Base-by-base conservation (phyloP, 2,888 invertebrate species). In the Agriopis marginaria region DNA sequence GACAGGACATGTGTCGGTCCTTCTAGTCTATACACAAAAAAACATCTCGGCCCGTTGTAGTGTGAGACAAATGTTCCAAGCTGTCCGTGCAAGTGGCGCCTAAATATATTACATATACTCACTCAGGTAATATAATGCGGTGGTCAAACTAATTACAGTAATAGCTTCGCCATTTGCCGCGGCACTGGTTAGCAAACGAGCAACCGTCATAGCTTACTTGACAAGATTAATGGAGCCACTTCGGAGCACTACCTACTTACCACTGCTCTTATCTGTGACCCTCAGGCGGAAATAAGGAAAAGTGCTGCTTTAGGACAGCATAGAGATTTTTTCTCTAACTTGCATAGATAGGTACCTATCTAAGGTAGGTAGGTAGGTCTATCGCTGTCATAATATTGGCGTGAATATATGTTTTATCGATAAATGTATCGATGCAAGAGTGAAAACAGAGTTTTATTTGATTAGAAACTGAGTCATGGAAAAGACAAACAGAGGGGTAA, bases 121-220 rank as follows among this genome's bases (percentile, higher is more conserved):
- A 54, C 54, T 54, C 60, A 32, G 53, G 62, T 66, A 44, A 45
- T 66, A 50, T 50, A 42, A 12, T 10, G 51, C 50, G n/a, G 62
- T 62, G 63, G 68, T 68, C 64, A 69, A 70, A 66, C 70, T 70
- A 70, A 70, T 70, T 70, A 66, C 49, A 49, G 44, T 66, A 70
- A 70, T 70, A 66, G 66, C 54, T 62, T 17, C 44, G 58, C 66
- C 65, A 65, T 70, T 66, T 56, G 66, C 70, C 58, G 53, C 50
- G 45, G 58, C 61, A 51, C 56, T 66, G 66, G 51, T 69, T 63
- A 62, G 70, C 70, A 66, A 70, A 70, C 66, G 65, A 69, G 65
- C 14, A 61, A 53, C 66, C 58, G 62, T 70, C 70, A 70, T 70
- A 70, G 58, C 62, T 62, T 49, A 59, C 66, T 64, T 59, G 66